Evolutionary conservation across 1,140 invertebrate species (phyloP).

Genomic region (Magallana gigas): DNA sequence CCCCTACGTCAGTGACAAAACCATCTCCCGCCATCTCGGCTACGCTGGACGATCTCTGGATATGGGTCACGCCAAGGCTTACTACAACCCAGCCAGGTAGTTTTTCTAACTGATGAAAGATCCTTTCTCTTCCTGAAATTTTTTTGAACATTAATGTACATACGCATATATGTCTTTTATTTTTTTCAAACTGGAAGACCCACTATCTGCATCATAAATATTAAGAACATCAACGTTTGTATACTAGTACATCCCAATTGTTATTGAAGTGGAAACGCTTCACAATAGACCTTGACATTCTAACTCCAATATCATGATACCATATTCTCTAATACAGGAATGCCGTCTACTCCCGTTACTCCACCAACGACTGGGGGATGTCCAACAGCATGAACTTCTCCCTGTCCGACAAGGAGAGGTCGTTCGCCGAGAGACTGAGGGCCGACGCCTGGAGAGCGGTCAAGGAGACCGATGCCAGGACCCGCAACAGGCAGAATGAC

Average conservation of each 20-base stretch:
- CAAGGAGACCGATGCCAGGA: conserved; percentile 78
- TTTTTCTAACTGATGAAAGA: background rate
- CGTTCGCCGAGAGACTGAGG: conserved; percentile 86
- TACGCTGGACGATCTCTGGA: conserved; percentile 70
- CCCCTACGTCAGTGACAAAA: conserved; percentile 74
- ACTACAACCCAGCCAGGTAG: conserved; percentile 77
- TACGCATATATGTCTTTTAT: background rate
- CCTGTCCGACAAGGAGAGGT: conserved; percentile 90
- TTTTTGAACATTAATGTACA: too few species aligned
- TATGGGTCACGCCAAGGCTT: conserved; percentile 72
- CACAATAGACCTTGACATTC: too few species aligned
- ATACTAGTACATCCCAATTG: too few species aligned
- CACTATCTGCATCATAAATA: too few species aligned
- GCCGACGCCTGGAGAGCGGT: conserved; percentile 78
- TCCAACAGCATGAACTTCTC: conserved; percentile 90
- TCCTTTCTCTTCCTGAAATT: background rate
- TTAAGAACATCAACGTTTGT: too few species aligned
- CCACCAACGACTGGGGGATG: conserved; percentile 93
- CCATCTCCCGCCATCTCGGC: conserved; percentile 71
- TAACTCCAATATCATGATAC: too few species aligned
- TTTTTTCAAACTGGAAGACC: too few species aligned
- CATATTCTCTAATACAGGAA: conserved; percentile 64
- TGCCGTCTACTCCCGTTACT: conserved; percentile 83
- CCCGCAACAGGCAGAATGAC: conserved; percentile 77
- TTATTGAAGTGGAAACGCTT: too few species aligned